These are phyloP conservation scores for Thaleichthys pacificus DNA, from an alignment of 2,797 vertebrate genomes.

Conservation along the genomic window DNA sequence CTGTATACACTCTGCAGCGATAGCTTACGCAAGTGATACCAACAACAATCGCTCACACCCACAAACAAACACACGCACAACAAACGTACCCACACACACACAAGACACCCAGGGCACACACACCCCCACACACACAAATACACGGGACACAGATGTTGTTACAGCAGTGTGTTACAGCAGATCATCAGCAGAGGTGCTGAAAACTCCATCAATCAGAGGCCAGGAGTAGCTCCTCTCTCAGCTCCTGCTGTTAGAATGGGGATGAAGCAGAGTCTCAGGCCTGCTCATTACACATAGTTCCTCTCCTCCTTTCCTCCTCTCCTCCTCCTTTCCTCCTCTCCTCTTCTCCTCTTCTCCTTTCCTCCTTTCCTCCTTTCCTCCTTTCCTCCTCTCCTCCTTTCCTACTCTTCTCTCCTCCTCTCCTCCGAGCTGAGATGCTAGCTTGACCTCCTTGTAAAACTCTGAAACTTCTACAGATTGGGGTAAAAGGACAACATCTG, in stretches of 20 bases:
- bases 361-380: too few species aligned
- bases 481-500: too few species aligned
- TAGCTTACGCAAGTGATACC: slow-evolving; percentile 11
- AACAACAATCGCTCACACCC: slow-evolving; percentile 9
- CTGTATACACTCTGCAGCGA: slow-evolving; percentile 4
- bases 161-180: slow-evolving; percentile 22
- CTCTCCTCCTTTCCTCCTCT: too few species aligned
- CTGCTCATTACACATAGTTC: slow-evolving; percentile 26
- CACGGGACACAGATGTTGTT: not conserved
- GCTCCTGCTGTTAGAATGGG: slow-evolving; percentile 1
- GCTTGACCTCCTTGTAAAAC: too few species aligned
- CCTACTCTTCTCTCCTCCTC: not conserved
- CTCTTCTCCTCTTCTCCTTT: not conserved
- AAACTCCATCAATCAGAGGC: slow-evolving; percentile 29
- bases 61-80: not conserved
- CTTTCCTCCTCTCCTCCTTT: not conserved
- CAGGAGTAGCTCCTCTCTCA: slow-evolving; percentile 21
- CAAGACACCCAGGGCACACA: not conserved
- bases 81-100: slow-evolving; percentile 5
- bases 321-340: not conserved
- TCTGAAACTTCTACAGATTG: too few species aligned
- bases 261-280: slow-evolving; percentile 18
- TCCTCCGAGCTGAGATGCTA: too few species aligned
- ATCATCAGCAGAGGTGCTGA: slow-evolving; percentile 23
- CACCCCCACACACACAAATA: not conserved